Evolutionary conservation across 2,888 invertebrate genomes (phyloP).

Genomic region (Noctua pronuba): DNA sequence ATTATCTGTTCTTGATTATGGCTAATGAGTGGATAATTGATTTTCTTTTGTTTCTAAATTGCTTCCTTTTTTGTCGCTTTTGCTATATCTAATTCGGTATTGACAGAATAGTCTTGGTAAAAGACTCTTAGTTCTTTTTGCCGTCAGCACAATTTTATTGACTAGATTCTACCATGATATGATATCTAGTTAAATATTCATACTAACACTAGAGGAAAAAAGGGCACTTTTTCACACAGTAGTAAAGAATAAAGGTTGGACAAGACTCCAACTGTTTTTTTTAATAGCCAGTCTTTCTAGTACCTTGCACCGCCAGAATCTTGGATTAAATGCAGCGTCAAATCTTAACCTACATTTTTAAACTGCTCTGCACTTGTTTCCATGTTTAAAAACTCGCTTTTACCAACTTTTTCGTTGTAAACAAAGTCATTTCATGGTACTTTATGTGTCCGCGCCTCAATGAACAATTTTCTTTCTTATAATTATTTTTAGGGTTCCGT

Average conservation of each 20-base stretch:
- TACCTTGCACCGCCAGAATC: neutral
- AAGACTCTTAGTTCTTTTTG: neutral
- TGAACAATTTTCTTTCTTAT: constrained; percentile 41
- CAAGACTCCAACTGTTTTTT: neutral
- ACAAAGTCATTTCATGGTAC: constrained; percentile 50
- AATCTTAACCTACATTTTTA: constrained; percentile 34
- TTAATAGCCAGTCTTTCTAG: neutral
- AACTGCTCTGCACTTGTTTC: constrained; percentile 13
- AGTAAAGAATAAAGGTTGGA: neutral
- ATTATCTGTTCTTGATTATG: neutral
- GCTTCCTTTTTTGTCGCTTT: neutral
- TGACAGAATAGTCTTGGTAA: neutral
- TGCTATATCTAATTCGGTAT: neutral
- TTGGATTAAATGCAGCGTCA: constrained; percentile 18
- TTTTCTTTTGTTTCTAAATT: neutral
- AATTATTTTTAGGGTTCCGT: constrained; percentile 4
- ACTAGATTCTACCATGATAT: neutral
- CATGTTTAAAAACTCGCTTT: constrained; percentile 38
- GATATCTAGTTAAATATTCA: neutral
- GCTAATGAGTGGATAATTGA: neutral
- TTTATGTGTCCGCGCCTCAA: constrained; percentile 25
- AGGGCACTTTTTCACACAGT: neutral
- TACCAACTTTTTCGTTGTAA: constrained; percentile 33
- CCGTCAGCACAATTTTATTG: neutral
- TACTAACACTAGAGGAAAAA: neutral